Evolutionary conservation across 2,888 invertebrate species (phyloP).

Genomic region (Erannis defoliaria): DNA sequence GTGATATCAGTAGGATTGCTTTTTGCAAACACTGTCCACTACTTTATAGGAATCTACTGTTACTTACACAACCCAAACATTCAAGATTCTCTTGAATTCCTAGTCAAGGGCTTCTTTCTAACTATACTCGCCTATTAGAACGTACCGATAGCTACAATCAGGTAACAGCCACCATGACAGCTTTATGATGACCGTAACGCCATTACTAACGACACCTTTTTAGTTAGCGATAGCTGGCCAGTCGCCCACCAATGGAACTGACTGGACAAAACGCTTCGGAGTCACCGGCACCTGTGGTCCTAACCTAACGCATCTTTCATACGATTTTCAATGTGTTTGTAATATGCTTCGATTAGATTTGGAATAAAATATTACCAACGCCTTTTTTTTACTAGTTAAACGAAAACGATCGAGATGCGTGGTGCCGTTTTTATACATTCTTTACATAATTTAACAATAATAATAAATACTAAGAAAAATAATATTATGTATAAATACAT

Average conservation of each 20-base stretch:
- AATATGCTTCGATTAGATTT: conserved; percentile 21
- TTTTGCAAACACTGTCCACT: too few relatives aligned
- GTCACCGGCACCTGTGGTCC: conserved; percentile 62
- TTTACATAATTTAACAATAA: too few relatives aligned
- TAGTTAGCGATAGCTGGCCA: conserved; percentile 83
- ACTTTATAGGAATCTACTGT: too few relatives aligned
- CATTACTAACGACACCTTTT: conserved; percentile 87
- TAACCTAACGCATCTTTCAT: conserved; percentile 26
- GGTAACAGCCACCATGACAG: conserved; percentile 82
- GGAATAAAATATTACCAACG: conserved; percentile 15
- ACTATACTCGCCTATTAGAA: conserved; percentile 63
- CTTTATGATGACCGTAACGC: conserved; percentile 86
- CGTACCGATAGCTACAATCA: conserved; percentile 78
- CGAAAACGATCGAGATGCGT: too few relatives aligned
- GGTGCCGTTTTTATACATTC: too few relatives aligned
- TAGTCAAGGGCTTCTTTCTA: conserved; percentile 55
- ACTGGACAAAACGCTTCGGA: conserved; percentile 71
- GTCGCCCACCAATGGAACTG: conserved; percentile 63
- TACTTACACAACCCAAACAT: neutral
- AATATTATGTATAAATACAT: too few relatives aligned
- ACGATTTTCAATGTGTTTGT: conserved; percentile 25
- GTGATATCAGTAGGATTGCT: too few relatives aligned
- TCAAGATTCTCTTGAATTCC: neutral
- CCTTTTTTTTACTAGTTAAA: neutral
- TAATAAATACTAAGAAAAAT: too few relatives aligned